phyloP scores from a whole-genome alignment of 2,888 invertebrate genomes.

The Corythucha ciliata region DNA sequence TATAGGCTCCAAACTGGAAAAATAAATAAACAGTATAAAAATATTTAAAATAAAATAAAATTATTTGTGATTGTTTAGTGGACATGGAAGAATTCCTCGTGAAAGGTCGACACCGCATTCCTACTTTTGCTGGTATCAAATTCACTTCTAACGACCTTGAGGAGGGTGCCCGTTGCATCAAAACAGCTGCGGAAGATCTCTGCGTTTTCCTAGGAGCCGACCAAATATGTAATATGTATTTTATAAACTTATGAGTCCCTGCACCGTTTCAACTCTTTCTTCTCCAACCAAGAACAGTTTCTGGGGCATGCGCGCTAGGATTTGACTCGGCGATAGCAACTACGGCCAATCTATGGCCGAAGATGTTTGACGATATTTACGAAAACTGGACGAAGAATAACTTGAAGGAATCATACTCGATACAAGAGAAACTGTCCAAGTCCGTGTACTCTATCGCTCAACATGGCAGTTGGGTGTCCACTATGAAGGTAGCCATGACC shows the following conservation, averaged over 20 bases:
- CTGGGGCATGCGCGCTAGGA: slow-evolving; percentile 56
- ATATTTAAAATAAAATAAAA: background rate
- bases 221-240: too few species aligned
- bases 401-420: slow-evolving; percentile 43
- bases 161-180: slow-evolving; percentile 54
- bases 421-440: slow-evolving; percentile 49
- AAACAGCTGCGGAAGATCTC: slow-evolving; percentile 41
- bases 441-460: slow-evolving; percentile 47
- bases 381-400: slow-evolving; percentile 46
- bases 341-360: slow-evolving; percentile 56
- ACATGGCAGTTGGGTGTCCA: slow-evolving; percentile 61
- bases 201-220: slow-evolving; percentile 44
- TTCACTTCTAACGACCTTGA: slow-evolving; percentile 65
- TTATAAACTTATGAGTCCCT: too few species aligned
- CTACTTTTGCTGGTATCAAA: slow-evolving; percentile 73
- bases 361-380: slow-evolving; percentile 49
- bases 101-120: slow-evolving; percentile 52
- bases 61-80: slow-evolving; percentile 45
- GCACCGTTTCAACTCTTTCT: too few species aligned
- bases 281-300: too few species aligned
- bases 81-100: slow-evolving; percentile 61
- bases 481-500: slow-evolving; percentile 62
- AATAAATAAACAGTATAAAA: background rate
- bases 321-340: slow-evolving; percentile 65
- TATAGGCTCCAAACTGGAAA: background rate